Conservation (phyloP, 2,113 vertebrate genomes). For the Bos javanicus region DNA sequence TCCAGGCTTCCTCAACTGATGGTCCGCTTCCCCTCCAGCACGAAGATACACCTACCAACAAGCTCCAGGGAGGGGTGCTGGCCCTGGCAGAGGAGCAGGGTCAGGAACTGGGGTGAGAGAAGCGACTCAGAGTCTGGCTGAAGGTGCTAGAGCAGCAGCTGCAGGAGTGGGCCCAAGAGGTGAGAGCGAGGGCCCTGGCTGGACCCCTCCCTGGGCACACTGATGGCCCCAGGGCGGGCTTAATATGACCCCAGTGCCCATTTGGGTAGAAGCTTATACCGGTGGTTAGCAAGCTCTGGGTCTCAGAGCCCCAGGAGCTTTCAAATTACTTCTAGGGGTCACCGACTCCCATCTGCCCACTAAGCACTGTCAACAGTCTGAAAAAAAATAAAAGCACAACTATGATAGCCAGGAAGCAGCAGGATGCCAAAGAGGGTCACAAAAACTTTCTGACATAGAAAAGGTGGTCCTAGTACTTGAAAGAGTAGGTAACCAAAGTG, state of each 20-base stretch:
- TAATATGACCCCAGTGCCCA: neutral
- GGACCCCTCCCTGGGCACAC: neutral
- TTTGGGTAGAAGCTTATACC: neutral
- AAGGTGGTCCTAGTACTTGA: neutral
- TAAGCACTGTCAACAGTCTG: neutral
- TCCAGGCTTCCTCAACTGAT: neutral
- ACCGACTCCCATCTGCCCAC: neutral
- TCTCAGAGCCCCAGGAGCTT: neutral
- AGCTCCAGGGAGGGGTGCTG: constrained; percentile 79
- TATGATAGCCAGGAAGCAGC: neutral
- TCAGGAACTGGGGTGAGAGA: constrained; percentile 81
- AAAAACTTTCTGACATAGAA: neutral
- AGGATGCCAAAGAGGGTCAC: neutral
- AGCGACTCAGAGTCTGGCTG: constrained; percentile 88
- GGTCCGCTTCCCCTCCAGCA: constrained; percentile 76
- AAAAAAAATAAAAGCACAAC: neutral
- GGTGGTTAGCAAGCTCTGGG: neutral
- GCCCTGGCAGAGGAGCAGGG: constrained; percentile 89
- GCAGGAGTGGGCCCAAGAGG: constrained; percentile 93
- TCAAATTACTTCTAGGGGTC: neutral
- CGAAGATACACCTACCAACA: constrained; percentile 80
- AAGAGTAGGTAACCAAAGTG: neutral
- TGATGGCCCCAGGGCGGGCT: neutral
- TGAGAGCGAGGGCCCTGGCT: constrained; percentile 52
- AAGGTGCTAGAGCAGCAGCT: constrained; percentile 95